Evolutionary conservation across 2,113 vertebrate genomes (phyloP).

Genomic region (Hassar affinis): DNA sequence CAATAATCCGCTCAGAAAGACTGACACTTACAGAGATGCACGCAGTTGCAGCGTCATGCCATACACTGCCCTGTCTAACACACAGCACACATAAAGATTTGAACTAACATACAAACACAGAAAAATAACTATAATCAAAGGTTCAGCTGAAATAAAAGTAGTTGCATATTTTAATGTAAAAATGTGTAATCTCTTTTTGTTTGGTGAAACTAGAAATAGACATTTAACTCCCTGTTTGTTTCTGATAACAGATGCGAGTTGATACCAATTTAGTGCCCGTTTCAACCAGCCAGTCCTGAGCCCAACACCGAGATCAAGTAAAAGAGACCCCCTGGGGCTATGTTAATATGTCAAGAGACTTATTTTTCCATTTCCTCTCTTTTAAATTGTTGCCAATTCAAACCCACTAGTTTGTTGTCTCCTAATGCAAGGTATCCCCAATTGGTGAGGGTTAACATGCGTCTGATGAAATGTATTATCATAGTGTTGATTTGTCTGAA

Average conservation of each 20-base stretch:
- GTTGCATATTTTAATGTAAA: background rate
- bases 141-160: background rate
- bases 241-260: background rate
- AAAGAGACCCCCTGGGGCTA: background rate
- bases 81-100: background rate
- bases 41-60: constrained; percentile 69
- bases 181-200: background rate
- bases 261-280: background rate
- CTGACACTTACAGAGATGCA: constrained; percentile 67
- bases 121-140: background rate
- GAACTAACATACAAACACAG: background rate
- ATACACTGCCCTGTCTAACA: constrained; percentile 31
- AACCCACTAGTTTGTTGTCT: background rate
- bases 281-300: background rate
- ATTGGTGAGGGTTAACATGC: background rate
- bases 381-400: background rate
- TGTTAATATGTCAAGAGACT: background rate
- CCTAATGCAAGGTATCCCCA: background rate
- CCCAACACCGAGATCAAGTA: constrained; percentile 5
- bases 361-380: background rate
- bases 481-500: background rate
- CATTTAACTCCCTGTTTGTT: background rate
- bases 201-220: background rate
- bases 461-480: background rate
- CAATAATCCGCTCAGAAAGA: constrained; percentile 70